Evolutionary conservation across 2,888 invertebrate species (phyloP).

Genomic region (Drosophila longiperda): DNA sequence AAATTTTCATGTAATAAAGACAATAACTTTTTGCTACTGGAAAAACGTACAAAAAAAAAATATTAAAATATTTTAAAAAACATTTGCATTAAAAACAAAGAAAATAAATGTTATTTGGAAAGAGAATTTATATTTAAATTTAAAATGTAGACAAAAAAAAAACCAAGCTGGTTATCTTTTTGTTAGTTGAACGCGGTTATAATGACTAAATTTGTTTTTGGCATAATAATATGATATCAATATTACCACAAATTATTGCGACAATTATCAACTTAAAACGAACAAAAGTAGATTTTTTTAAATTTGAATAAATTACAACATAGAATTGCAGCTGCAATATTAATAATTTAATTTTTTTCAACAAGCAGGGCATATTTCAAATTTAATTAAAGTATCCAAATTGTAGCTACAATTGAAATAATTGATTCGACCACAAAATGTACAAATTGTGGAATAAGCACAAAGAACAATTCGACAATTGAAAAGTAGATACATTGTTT

Average conservation of each 20-base stretch:
- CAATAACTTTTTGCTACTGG: constrained; percentile 39
- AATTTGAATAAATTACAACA: background rate
- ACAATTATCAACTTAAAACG: constrained; percentile 8
- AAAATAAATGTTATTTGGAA: constrained; percentile 14
- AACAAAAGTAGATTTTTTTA: too few species aligned
- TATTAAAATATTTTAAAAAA: constrained; percentile 58
- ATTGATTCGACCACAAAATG: constrained; percentile 23
- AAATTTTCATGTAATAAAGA: constrained; percentile 72
- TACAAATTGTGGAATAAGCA: background rate
- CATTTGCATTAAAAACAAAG: constrained; percentile 36
- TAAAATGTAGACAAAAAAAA: constrained; percentile 10
- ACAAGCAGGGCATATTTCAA: constrained; percentile 3
- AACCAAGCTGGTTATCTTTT: constrained; percentile 19
- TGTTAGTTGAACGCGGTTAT: constrained; percentile 14
- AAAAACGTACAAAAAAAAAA: constrained; percentile 39
- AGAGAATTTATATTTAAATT: constrained; percentile 12
- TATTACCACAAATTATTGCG: background rate
- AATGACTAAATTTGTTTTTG: constrained; percentile 19
- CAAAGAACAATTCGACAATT: constrained; percentile 39
- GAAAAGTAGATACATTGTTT: constrained; percentile 13
- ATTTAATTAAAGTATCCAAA: constrained; percentile 25
- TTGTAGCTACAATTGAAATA: constrained; percentile 27
- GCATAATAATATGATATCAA: constrained; percentile 4
- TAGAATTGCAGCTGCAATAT: background rate
- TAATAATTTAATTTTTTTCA: background rate